Evolutionary conservation across 2,888 invertebrate species (phyloP), one percentile per base, ranked within the genome.

Genomic region (Parthenolecanium corni): DNA sequence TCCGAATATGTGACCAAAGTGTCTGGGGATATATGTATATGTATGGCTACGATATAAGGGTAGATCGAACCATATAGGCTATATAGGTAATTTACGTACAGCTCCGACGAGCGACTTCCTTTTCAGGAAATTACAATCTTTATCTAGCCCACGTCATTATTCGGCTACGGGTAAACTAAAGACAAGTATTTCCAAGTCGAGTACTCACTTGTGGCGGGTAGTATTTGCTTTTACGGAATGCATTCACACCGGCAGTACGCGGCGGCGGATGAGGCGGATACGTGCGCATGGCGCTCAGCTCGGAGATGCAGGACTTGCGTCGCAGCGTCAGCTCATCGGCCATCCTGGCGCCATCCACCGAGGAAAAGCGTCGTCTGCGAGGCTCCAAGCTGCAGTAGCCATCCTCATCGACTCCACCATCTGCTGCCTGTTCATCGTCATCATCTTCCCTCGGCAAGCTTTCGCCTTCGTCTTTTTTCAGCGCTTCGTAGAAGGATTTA

Each of bases 181-280:
- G n/a, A n/a, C n/a, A n/a, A n/a, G n/a, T n/a, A n/a, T n/a, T n/a
- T n/a, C n/a, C n/a, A n/a, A n/a, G n/a, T n/a, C n/a, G 31, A 9
- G 4, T 31, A 57, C 57, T 61, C 51, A 61, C 61, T 38, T 61
- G 61, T 21, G 49, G 36, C 11, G 40, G 31, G 23, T 51, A 49
- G n/a, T 36, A 64, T 53, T 40, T 65, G 54, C 65, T 64, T 23
- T 64, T 61, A n/a, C 66, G 58, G 52, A 66, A 66, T 24, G 64
- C 65, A 52, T 63, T 65, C 36, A 65, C 40, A 38, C 65, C 64
- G 62, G 65, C 65, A 31, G 64, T 62, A 23, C 65, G 61, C 9
- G 65, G 64, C 18, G 64, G 64, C 5, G 65, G 65, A n/a, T 52
- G 56, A 11, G 66, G 66, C 1, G 65, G 62, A 14, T 61, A 62